Evolutionary conservation across 2,797 vertebrate genomes (phyloP), one percentile per base, ranked within the genome.

Genomic region (Melanogrammus aeglefinus): DNA sequence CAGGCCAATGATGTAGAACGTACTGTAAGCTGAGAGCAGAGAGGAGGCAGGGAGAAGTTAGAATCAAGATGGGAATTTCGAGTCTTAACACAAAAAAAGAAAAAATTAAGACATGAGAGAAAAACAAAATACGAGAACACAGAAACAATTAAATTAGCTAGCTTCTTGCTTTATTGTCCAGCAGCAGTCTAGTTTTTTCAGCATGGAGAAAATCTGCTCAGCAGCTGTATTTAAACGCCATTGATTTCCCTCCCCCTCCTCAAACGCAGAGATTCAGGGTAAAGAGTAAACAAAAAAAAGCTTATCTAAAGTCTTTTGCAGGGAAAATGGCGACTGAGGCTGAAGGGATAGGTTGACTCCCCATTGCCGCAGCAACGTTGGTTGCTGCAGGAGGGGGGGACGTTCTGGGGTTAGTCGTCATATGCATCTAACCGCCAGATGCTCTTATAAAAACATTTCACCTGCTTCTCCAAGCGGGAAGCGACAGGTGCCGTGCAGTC

Each of bases 1-100:
- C 83, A 99, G 95, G 33, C 97, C 97, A 91, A 98, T 95, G 72
- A 99, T 96, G 95, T 96, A 99, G 95, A 99, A 99, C 82, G 97
- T 98, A 94, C 97, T 99, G 92, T 99, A 99, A 80, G 97, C 97
- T 98, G 63, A 38, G 72, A 41, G 75, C 31, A 69, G 74, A 69
- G 72, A 21, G n/a, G 57, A 38, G 36, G 36, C 36, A 38, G 36
- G 38, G 38, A 39, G 8, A 9, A 39, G 41, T 76, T n/a, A 7
- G 14, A 27, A 70, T 7, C 41, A n/a, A 39, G 1, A 13, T 1
- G 14, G 3, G 27, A 18, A 12, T n/a, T 73, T 3, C 47, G 14
- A 75, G 24, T 35, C 31, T 4, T 36, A 35, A 70, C 0, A n/a
- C 0, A 75, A n/a, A 77, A 2, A 31, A 38, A 27, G 71, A 72